Evolutionary conservation across 2,888 invertebrate genomes (phyloP).

Genomic region (Lepas anatifera): DNA sequence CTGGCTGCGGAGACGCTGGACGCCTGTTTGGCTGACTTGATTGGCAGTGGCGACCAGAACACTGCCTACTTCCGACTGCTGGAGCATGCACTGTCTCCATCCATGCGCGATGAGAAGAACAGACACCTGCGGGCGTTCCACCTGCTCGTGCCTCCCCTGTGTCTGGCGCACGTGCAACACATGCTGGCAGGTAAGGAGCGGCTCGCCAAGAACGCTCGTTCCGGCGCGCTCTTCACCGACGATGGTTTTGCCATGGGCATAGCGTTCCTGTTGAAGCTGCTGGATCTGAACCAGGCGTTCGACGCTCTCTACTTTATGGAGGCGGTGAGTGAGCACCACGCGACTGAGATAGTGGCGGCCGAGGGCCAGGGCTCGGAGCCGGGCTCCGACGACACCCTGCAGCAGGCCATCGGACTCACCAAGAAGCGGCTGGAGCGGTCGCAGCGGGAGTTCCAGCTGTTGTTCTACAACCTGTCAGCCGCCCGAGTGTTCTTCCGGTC

Average conservation of each 20-base stretch:
- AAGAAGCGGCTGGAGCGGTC: constrained; percentile 67
- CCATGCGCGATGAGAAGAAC: constrained; percentile 73
- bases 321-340: constrained; percentile 42
- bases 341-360: constrained; percentile 15
- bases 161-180: constrained; percentile 88
- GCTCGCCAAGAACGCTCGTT: constrained; percentile 77
- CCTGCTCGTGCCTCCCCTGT: constrained; percentile 82
- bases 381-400: constrained; percentile 67
- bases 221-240: constrained; percentile 84
- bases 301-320: constrained; percentile 93
- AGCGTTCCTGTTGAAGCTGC: constrained; percentile 79
- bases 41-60: constrained; percentile 71
- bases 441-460: constrained; percentile 72
- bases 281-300: constrained; percentile 74
- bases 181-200: constrained; percentile 83
- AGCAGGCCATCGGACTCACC: constrained; percentile 80
- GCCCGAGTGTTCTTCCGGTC: constrained; percentile 77
- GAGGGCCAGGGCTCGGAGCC: constrained; percentile 19
- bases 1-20: constrained; percentile 58
- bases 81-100: constrained; percentile 82
- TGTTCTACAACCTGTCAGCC: constrained; percentile 84
- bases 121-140: constrained; percentile 83
- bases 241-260: constrained; percentile 92
- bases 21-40: constrained; percentile 60
- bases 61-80: constrained; percentile 79